Evolutionary conservation across 2,797 vertebrate genomes (phyloP).

Genomic region (Morelia viridis): DNA sequence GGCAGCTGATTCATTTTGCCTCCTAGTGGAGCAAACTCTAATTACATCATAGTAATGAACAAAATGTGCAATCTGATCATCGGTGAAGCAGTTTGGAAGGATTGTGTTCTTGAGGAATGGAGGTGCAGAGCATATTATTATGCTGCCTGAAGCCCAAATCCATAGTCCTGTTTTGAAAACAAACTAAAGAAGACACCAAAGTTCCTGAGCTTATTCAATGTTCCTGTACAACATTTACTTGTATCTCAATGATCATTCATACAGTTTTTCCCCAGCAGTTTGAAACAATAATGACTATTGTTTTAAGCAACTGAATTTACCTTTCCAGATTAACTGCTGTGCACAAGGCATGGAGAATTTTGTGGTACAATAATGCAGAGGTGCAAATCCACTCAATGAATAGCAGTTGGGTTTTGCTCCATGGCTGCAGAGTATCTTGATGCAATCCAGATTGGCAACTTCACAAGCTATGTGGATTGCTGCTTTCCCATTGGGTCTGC

Average conservation of each 20-base stretch:
- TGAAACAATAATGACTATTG: no score
- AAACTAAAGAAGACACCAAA: background rate
- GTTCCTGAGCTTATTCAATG: background rate
- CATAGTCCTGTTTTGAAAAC: background rate
- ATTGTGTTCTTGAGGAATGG: background rate
- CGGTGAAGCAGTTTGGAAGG: background rate
- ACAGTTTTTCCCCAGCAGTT: background rate
- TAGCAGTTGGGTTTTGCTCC: slow-evolving; percentile 85
- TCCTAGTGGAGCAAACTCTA: background rate
- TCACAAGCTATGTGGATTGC: slow-evolving; percentile 92
- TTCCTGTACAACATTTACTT: background rate
- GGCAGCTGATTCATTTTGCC: background rate
- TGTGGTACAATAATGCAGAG: slow-evolving; percentile 89
- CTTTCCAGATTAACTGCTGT: slow-evolving; percentile 86
- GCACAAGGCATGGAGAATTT: slow-evolving; percentile 84
- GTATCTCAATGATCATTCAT: background rate
- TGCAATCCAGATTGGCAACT: slow-evolving; percentile 80
- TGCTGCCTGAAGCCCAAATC: background rate
- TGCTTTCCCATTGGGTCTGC: slow-evolving; percentile 91
- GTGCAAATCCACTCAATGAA: slow-evolving; percentile 87
- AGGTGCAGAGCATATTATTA: background rate
- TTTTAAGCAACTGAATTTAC: slow-evolving; percentile 71
- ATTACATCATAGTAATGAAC: background rate
- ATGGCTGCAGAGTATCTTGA: slow-evolving; percentile 82
- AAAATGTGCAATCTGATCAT: background rate